Evolutionary conservation across 2,888 invertebrate genomes (phyloP).

Genomic region (Apocheima hispidaria): DNA sequence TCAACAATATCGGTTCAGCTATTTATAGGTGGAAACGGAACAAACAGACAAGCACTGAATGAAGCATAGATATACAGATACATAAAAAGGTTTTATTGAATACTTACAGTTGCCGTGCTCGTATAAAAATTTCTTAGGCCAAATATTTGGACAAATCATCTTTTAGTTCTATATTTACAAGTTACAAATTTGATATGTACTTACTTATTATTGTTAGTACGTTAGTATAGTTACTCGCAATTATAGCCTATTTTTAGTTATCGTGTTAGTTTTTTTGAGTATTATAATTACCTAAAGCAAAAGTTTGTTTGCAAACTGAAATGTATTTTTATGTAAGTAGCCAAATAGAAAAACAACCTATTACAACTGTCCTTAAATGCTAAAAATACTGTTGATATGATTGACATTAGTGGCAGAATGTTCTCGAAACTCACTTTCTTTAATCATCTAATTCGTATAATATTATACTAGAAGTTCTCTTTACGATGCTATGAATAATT

Average conservation of each 20-base stretch:
- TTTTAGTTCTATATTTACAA: slow-evolving; percentile 19
- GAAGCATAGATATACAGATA: no score
- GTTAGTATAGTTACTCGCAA: no score
- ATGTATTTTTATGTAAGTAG: not conserved
- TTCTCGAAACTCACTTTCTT: not conserved
- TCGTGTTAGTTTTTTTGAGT: not conserved
- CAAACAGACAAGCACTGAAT: no score
- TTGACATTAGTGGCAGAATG: not conserved
- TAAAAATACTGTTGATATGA: slow-evolving; percentile 6
- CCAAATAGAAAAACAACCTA: not conserved
- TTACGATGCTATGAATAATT: slow-evolving; percentile 7
- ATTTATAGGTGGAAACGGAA: no score
- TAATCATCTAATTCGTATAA: no score
- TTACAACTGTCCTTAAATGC: not conserved
- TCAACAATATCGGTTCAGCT: no score
- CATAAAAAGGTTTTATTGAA: no score
- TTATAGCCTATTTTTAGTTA: no score
- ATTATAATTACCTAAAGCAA: not conserved
- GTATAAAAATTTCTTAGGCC: not conserved
- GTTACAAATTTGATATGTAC: slow-evolving; percentile 27
- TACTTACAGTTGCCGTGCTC: no score
- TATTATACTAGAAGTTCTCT: no score
- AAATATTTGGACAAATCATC: not conserved
- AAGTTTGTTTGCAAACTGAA: not conserved
- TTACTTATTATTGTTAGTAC: slow-evolving; percentile 17